Evolutionary conservation across 2,888 invertebrate genomes (phyloP).

Genomic region (Acrobasis suavella): DNA sequence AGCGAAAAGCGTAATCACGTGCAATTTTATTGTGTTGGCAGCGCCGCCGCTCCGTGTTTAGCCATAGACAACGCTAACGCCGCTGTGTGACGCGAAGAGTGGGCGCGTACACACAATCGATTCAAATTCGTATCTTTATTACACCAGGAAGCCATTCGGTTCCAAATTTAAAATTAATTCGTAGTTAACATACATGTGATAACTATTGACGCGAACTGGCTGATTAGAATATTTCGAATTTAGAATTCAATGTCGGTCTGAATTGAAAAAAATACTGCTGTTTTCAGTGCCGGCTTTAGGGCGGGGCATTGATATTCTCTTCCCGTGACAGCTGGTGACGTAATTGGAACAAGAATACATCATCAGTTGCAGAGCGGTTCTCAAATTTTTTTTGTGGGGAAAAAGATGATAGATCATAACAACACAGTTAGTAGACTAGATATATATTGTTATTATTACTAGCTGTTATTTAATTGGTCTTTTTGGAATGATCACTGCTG

Average conservation of each 20-base stretch:
- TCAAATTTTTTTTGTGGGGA: too few relatives aligned
- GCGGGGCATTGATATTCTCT: too few relatives aligned
- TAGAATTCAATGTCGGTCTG: background rate
- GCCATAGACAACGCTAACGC: slow-evolving; percentile 10
- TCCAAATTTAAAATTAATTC: slow-evolving; percentile 22
- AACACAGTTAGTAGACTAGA: too few relatives aligned
- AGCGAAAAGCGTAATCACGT: slow-evolving; percentile 34
- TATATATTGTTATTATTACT: too few relatives aligned
- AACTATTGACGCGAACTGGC: slow-evolving; percentile 2
- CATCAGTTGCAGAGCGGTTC: too few relatives aligned
- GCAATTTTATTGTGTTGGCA: slow-evolving; percentile 38
- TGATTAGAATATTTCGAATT: slow-evolving; percentile 1
- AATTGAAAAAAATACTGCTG: background rate
- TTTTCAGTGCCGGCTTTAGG: too few relatives aligned
- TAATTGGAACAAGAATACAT: too few relatives aligned
- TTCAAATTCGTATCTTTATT: slow-evolving; percentile 24
- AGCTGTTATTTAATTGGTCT: too few relatives aligned
- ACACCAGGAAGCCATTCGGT: slow-evolving; percentile 19
- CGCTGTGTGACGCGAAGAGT: slow-evolving; percentile 36
- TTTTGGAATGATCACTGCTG: too few relatives aligned
- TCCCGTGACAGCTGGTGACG: too few relatives aligned
- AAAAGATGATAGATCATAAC: too few relatives aligned
- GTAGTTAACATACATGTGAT: slow-evolving; percentile 8
- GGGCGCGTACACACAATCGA: slow-evolving; percentile 28
- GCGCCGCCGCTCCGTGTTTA: slow-evolving; percentile 27